phyloP scores from a whole-genome alignment of 2,888 invertebrate genomes.

The Drosophila nr. medialis region DNA sequence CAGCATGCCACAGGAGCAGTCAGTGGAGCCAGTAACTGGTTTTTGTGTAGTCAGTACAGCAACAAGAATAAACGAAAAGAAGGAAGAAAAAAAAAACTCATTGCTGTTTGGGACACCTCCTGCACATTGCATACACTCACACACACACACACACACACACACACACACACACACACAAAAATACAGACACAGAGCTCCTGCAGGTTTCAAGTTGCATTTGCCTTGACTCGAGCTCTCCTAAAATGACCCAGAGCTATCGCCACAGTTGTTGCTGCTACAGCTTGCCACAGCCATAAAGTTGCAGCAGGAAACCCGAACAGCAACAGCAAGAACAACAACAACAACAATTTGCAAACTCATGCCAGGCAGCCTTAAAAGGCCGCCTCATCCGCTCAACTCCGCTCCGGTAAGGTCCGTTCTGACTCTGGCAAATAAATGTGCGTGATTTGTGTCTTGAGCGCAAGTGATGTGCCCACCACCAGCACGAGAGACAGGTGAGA shows the following conservation, averaged over 20 bases:
- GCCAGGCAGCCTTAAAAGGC: slow-evolving; percentile 76
- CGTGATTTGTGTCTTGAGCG: slow-evolving; percentile 69
- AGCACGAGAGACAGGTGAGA: slow-evolving; percentile 41
- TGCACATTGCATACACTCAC: slow-evolving; percentile 49
- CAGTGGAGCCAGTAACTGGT: slow-evolving; percentile 69
- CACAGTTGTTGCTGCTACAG: slow-evolving; percentile 40
- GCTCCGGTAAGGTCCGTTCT: slow-evolving; percentile 15
- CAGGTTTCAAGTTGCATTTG: slow-evolving; percentile 77
- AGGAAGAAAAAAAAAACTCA: slow-evolving; percentile 33
- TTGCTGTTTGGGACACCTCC: slow-evolving; percentile 72
- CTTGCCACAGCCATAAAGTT: slow-evolving; percentile 68
- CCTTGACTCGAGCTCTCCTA: slow-evolving; percentile 71
- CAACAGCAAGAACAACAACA: slow-evolving; percentile 41
- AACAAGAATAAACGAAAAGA: slow-evolving; percentile 35
- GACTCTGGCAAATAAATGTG: slow-evolving; percentile 65
- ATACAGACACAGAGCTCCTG: slow-evolving; percentile 38
- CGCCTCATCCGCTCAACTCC: slow-evolving; percentile 61
- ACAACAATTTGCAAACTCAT: slow-evolving; percentile 78
- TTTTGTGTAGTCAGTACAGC: slow-evolving; percentile 50
- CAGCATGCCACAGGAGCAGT: slow-evolving; percentile 79
- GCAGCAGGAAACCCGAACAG: slow-evolving; percentile 68
- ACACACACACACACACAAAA: not conserved
- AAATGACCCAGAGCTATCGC: slow-evolving; percentile 78
- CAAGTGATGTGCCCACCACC: slow-evolving; percentile 70
- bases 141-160: not conserved